phyloP scores from a whole-genome alignment of 2,113 vertebrate species.

The Tursiops truncatus region DNA sequence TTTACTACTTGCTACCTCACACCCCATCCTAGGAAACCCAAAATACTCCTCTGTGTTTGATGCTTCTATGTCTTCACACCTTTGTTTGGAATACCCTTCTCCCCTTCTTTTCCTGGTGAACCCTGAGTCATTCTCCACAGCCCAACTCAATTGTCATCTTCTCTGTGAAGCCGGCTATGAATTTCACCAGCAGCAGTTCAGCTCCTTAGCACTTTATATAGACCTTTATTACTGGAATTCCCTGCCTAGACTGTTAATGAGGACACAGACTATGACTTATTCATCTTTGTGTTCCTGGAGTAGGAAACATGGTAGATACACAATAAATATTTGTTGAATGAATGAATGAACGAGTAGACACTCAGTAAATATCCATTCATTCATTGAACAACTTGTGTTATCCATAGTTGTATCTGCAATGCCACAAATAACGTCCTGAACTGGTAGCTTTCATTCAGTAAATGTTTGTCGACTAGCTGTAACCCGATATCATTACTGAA shows the following conservation, averaged over 20 bases:
- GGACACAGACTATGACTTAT: background rate
- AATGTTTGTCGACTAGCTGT: constrained; percentile 15
- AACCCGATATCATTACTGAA: constrained; percentile 34
- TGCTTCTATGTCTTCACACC: background rate
- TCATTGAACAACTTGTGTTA: background rate
- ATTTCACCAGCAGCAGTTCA: constrained; percentile 26
- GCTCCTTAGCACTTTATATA: background rate
- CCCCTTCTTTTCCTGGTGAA: background rate
- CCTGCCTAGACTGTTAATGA: background rate
- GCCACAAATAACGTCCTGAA: background rate
- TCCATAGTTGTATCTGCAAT: background rate
- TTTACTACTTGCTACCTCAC: background rate
- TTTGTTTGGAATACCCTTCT: background rate
- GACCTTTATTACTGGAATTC: background rate
- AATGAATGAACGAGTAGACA: background rate
- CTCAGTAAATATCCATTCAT: background rate
- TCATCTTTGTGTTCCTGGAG: constrained; percentile 23
- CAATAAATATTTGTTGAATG: background rate
- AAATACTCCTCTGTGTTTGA: background rate
- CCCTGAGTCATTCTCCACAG: background rate
- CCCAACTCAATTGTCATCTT: background rate
- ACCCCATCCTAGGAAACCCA: background rate
- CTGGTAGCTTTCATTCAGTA: constrained; percentile 40
- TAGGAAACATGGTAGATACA: background rate
- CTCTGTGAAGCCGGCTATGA: background rate